Evolutionary conservation across 2,113 vertebrate genomes (phyloP), one percentile per base, ranked within the genome.

Genomic region (Pipra filicauda): DNA sequence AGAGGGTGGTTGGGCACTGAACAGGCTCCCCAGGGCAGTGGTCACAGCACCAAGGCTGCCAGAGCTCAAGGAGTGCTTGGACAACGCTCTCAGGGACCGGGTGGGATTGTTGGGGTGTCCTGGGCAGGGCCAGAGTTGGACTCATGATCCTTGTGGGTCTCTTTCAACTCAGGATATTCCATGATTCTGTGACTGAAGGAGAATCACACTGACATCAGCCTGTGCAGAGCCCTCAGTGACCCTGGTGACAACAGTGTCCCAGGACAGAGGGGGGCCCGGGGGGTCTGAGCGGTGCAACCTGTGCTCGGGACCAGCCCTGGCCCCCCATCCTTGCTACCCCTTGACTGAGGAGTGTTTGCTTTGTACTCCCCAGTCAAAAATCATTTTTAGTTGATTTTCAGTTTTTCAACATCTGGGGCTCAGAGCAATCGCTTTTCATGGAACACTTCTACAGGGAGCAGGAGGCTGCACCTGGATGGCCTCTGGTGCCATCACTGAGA

Each of bases 261-360:
- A 17, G 24, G 30, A 15, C 30, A 49, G 55, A 59, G 24, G 15
- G 51, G 12, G 33, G 10, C 12, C 35, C 6, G 10, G 7, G 67
- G 19, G 31, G 55, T 12, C 31, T 21, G 31, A 21, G 55, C 8
- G 35, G 33, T 11, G 8, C 39, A 8, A 33, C 21, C 39, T 10
- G 8, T 41, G 62, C 62, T 37, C 44, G 31, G 9, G 31, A 35
- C 51, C 44, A 19, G 49, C 57, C 66, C 30, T 27, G 7, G 54
- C 27, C 48, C 41, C 33, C 1, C 3, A 3, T 24, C 4, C 33
- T n/a, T 1, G 11, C 54, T 33, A 26, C 12, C 3, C 15, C 4
- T 30, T 3, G 5, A 12, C n/a, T 5, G 2, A 7, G 14, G 28
- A n/a, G 35, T 3, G 6, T 3, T 9, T 14, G 7, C 41, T 57